These are phyloP conservation scores for Orientallactaga sibirica DNA, from an alignment of 2,797 vertebrate genomes.

Conservation along the genomic window DNA sequence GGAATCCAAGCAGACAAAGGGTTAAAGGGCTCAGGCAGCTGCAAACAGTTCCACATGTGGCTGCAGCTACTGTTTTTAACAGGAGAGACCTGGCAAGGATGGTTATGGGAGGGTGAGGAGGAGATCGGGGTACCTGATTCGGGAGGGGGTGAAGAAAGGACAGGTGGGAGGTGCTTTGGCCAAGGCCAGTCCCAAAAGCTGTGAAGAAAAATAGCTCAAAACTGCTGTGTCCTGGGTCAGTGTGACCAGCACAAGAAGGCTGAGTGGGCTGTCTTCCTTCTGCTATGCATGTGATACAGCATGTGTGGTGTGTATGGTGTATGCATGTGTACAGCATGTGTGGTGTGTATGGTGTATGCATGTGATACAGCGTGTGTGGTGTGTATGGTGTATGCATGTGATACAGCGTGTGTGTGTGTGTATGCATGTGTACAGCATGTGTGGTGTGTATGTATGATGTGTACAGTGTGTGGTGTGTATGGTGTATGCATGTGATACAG, in stretches of 20 bases:
- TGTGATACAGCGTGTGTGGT: too few species aligned
- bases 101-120: background rate
- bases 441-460: too few species aligned
- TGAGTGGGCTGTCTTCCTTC: background rate
- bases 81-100: conserved; percentile 75
- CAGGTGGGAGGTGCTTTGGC: fast-evolving
- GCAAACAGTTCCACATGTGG: conserved; percentile 85
- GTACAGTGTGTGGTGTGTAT: too few species aligned
- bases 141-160: too few species aligned
- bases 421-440: too few species aligned
- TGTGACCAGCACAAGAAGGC: background rate
- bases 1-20: conserved; percentile 83
- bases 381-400: too few species aligned
- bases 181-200: background rate
- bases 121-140: background rate
- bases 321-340: too few species aligned
- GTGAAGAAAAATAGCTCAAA: fast-evolving
- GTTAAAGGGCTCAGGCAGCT: conserved; percentile 85
- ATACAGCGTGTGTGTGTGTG: too few species aligned
- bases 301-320: too few species aligned
- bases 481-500: too few species aligned
- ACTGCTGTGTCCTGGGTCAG: background rate
- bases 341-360: too few species aligned
- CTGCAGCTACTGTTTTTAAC: conserved; percentile 85
- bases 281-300: too few species aligned